phyloP scores from a whole-genome alignment of 2,797 vertebrate genomes.

The Sternarchorhynchus goeldii region DNA sequence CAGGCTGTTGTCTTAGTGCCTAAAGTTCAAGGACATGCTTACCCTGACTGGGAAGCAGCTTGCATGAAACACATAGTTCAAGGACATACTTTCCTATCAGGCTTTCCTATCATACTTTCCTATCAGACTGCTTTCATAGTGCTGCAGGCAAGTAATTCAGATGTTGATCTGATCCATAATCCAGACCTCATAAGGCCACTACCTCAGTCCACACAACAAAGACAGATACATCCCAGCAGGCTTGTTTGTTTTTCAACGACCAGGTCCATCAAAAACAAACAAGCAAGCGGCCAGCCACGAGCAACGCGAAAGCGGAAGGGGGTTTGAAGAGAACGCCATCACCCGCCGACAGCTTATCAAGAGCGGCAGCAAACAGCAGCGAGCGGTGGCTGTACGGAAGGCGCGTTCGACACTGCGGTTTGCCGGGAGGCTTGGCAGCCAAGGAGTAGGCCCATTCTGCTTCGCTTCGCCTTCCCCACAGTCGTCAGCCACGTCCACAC shows the following conservation, averaged over 20 bases:
- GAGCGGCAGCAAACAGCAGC: background rate
- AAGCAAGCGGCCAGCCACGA: background rate
- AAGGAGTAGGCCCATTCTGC: background rate
- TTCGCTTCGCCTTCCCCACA: background rate
- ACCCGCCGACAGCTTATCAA: too few species aligned
- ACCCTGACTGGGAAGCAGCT: too few species aligned
- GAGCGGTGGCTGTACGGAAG: background rate
- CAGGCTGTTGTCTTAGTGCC: too few species aligned
- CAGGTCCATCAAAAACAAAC: background rate
- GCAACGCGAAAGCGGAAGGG: background rate
- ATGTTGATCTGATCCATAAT: constrained; percentile 28
- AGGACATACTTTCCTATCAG: constrained; percentile 43
- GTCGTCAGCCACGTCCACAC: background rate
- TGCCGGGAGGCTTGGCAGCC: background rate
- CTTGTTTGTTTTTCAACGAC: too few species aligned
- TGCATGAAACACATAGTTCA: constrained; percentile 17
- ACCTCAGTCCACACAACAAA: constrained; percentile 17
- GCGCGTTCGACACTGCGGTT: background rate
- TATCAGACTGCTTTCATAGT: constrained; percentile 22
- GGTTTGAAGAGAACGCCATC: constrained; percentile 6
- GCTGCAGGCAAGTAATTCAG: background rate
- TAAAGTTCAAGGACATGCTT: too few species aligned
- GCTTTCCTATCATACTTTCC: too few species aligned
- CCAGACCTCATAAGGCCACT: constrained; percentile 4
- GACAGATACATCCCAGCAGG: constrained; percentile 2